Evolutionary conservation across 1,140 invertebrate species (phyloP).

Genomic region (Sycobia sp.): DNA sequence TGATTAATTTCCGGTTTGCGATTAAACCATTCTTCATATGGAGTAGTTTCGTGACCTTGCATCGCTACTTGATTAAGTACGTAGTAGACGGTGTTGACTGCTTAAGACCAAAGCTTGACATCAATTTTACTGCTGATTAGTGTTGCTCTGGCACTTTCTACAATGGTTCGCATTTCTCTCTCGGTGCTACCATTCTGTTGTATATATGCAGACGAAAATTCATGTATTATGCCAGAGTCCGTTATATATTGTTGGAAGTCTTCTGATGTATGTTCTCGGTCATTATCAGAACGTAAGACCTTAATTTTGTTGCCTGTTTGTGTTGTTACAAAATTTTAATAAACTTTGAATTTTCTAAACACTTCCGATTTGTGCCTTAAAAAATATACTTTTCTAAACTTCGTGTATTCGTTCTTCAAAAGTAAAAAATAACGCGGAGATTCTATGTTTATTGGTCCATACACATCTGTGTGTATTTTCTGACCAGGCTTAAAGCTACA

Average conservation of each 20-base stretch:
- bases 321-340: constrained; percentile 39
- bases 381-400: constrained; percentile 48
- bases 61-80: no score
- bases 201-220: constrained; percentile 35
- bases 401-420: constrained; percentile 43
- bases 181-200: constrained; percentile 41
- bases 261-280: constrained; percentile 28
- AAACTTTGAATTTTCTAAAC: constrained; percentile 33
- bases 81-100: background rate
- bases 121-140: background rate
- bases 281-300: constrained; percentile 36
- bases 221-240: constrained; percentile 27
- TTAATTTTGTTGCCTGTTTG: constrained; percentile 44
- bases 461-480: constrained; percentile 1
- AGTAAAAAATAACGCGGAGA: constrained; percentile 35
- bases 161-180: constrained; percentile 40
- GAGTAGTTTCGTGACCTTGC: background rate
- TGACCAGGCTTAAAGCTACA: background rate
- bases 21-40: background rate
- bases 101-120: background rate
- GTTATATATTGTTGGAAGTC: background rate
- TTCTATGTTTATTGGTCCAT: constrained; percentile 8
- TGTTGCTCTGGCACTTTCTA: background rate
- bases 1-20: background rate
- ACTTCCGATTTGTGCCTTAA: constrained; percentile 47